Base-by-base conservation (phyloP, 2,113 vertebrate species). In the Motacilla tschutschensis region DNA sequence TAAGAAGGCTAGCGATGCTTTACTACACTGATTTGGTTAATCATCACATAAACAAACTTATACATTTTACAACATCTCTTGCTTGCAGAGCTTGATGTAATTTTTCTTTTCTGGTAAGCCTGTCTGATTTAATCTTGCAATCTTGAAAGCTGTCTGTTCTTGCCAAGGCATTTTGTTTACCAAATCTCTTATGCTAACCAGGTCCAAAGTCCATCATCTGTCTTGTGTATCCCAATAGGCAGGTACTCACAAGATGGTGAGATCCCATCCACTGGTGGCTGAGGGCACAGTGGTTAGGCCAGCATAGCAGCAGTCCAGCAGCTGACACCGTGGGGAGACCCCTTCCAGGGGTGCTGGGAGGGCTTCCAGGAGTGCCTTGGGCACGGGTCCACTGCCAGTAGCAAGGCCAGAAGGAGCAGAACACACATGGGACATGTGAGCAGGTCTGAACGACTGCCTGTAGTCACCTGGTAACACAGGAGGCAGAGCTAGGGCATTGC, bases 321-420 rank as follows among this genome's bases (percentile, higher is more conserved):
- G 35, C 43, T 40, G 29, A 12, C 1, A 9, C 44, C 1, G 1
- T 10, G 3, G 38, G 26, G 36, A 70, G 46, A 19, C 8, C n/a
- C n/a, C n/a, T n/a, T n/a, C n/a, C 54, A 35, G 15, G 36, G 8
- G 17, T 31, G 31, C 26, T 9, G 1, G 10, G 15, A 60, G 20
- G n/a, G 38, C 20, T 51, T 50, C 31, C 36, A 1, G 3, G 17
- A 67, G 16, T 25, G 36, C 31, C 31, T 26, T 0, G 5, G 25
- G 44, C 25, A 59, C 0, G 2, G 13, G 25, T 17, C 4, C 31
- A 17, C n/a, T n/a, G 46, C 46, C 54, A 31, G 16, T 3, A 60
- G 38, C 38, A 51, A 60, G 21, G n/a, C 14, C n/a, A 53, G 28
- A 40, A 38, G 22, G 26, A 53, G n/a, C 26, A 62, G 38, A 35